phyloP scores from a whole-genome alignment of 1,140 invertebrate species.

The Drosophila persimilis region DNA sequence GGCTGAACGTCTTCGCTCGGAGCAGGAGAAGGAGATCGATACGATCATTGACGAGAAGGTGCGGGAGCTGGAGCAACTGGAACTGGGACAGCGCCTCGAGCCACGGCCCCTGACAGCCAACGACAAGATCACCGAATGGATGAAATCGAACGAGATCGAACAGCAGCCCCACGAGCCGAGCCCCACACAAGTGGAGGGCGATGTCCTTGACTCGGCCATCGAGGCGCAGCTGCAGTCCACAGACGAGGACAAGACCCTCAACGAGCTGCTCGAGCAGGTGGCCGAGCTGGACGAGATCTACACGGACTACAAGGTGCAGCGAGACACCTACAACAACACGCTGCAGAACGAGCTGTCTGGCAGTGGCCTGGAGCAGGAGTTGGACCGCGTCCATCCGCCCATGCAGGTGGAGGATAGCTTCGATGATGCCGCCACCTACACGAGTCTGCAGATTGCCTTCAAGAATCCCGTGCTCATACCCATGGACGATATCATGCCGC shows the following conservation, averaged over 20 bases:
- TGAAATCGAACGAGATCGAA: conserved; percentile 71
- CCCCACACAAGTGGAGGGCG: conserved; percentile 20
- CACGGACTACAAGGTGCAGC: conserved; percentile 86
- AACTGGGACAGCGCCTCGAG: conserved; percentile 32
- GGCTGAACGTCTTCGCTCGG: conserved; percentile 59
- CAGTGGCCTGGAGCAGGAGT: conserved; percentile 31
- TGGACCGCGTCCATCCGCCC: conserved; percentile 51
- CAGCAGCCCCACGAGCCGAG: conserved; percentile 45
- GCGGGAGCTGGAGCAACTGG: conserved; percentile 47
- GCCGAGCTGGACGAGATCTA: conserved; percentile 91
- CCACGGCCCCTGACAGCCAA: conserved; percentile 44
- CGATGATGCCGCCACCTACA: conserved; percentile 90
- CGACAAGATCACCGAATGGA: conserved; percentile 80
- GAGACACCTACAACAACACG: conserved; percentile 83
- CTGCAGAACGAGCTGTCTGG: conserved; percentile 74
- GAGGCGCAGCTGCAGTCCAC: conserved; percentile 37
- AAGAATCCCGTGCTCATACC: conserved; percentile 89
- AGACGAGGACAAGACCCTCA: conserved; percentile 85
- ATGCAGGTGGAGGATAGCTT: conserved; percentile 86
- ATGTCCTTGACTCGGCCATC: conserved; percentile 41
- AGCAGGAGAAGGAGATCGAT: conserved; percentile 79
- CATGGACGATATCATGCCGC: conserved; percentile 82
- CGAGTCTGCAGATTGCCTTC: conserved; percentile 92
- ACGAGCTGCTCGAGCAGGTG: conserved; percentile 88
- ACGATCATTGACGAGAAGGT: conserved; percentile 79